Evolutionary conservation across 2,113 vertebrate species (phyloP), one percentile per base, ranked within the genome.

Genomic region (Scatophagus argus): DNA sequence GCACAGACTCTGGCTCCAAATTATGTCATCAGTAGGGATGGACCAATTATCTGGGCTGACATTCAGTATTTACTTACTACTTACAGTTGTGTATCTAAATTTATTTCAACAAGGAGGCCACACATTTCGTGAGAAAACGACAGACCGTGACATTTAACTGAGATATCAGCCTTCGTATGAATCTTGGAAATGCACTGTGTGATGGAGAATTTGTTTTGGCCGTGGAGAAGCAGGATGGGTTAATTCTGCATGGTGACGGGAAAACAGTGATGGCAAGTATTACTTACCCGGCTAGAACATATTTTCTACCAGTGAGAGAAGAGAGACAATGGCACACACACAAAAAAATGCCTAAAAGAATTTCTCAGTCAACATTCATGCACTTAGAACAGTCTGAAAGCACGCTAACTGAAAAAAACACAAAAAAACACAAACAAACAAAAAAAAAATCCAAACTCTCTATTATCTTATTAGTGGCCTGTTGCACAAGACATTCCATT

Each of bases 211-310:
- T 69, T 3, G 11, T 63, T 74, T 61, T 16, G 27, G 79, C 62
- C 72, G 88, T 17, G 3, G 55, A 81, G 51, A 84, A 89, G 92
- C 63, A 67, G 70, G 66, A 41, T 1, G 27, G 51, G 46, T 69
- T 38, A n/a, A 71, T 41, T 46, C 55, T 60, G 52, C 65, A 21
- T 38, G 79, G 52, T 65, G 69, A 71, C n/a, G n/a, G 39, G 63
- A 52, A 79, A 86, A 84, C 12, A 64, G 32, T 14, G 74, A 84
- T 69, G 79, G 46, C 31, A 69, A 84, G 71, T 59, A 12, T 76
- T 95, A 97, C 97, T 98, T 96, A 98, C 97, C 97, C 94, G 86
- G 64, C 95, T 96, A 96, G 96, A 95, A 95, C 95, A 95, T 92
- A 98, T 97, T 97, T 97, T 98, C 97, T 98, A 97, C 74, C 90